Conservation (phyloP, 2,888 invertebrate species). For the Chromoteleia sp. region DNA sequence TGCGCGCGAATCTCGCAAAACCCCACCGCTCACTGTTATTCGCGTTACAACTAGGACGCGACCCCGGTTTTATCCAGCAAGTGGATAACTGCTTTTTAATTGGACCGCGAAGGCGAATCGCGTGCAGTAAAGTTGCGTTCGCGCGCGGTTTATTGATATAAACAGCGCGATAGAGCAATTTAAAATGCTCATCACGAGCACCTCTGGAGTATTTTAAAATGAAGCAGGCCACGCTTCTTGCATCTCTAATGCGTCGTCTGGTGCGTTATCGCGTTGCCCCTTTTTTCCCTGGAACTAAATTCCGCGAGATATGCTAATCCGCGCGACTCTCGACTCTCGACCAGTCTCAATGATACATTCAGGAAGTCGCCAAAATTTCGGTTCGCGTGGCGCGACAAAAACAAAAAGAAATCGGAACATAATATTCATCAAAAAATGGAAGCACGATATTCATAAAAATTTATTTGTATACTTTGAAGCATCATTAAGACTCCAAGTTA, state of each 20-base stretch:
- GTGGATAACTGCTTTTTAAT: slow-evolving; percentile 59
- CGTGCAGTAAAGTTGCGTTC: slow-evolving; percentile 25
- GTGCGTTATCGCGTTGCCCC: slow-evolving; percentile 51
- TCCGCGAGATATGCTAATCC: slow-evolving; percentile 44
- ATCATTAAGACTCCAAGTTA: too few species aligned
- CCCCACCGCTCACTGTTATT: slow-evolving; percentile 19
- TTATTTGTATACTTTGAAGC: too few species aligned
- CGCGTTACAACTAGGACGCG: slow-evolving; percentile 40
- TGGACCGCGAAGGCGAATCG: slow-evolving; percentile 42
- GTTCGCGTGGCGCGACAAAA: slow-evolving; percentile 2
- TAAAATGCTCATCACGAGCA: slow-evolving; percentile 59
- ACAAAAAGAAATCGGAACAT: slow-evolving; percentile 21
- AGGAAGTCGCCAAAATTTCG: slow-evolving; percentile 11
- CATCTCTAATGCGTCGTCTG: slow-evolving; percentile 45
- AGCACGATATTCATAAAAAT: too few species aligned
- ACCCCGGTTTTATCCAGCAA: slow-evolving; percentile 22
- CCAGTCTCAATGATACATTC: slow-evolving; percentile 34
- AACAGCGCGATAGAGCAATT: slow-evolving; percentile 44
- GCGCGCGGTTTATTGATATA: slow-evolving; percentile 56
- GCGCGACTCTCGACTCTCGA: slow-evolving; percentile 3
- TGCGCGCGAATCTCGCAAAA: slow-evolving; percentile 9
- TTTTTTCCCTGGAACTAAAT: slow-evolving; percentile 5
- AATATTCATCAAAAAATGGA: too few species aligned
- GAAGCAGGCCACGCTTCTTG: slow-evolving; percentile 38
- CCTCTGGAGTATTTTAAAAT: slow-evolving; percentile 54